Percentiles rank a stretch among this genome's conserved stretches.
These are phyloP conservation scores for Mystacides longicornis DNA, from an alignment of 2,888 invertebrate genomes.

Conservation along the genomic window DNA sequence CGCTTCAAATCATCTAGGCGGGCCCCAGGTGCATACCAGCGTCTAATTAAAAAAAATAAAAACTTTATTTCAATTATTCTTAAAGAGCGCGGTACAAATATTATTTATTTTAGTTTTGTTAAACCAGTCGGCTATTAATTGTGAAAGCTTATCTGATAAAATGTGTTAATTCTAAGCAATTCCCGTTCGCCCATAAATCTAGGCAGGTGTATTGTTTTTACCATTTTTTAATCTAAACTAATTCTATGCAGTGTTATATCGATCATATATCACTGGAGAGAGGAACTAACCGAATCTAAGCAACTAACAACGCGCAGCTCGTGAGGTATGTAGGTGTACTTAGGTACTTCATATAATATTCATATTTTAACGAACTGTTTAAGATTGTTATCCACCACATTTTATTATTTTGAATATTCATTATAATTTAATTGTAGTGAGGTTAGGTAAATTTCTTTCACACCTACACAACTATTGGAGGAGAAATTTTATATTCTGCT, in stretches of 20 bases:
- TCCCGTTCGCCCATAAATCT: neutral
- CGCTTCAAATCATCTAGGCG: no score
- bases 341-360: no score
- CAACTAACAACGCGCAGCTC: neutral
- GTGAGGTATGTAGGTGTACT: neutral
- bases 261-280: neutral
- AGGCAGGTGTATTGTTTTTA: neutral
- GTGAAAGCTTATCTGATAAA: neutral
- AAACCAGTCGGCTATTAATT: no score
- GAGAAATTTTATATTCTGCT: no score
- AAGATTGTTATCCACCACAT: neutral
- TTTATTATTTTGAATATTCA: neutral
- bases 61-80: neutral
- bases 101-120: neutral
- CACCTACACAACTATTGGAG: no score
- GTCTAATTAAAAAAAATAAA: neutral
- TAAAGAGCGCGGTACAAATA: neutral
- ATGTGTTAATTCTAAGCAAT: conserved; percentile 1
- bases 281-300: no score
- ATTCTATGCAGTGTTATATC: neutral
- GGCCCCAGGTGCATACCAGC: no score
- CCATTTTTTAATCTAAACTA: no score
- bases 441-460: no score
- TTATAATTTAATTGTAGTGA: neutral
- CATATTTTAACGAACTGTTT: neutral